A percentile compares a stretch with the other conserved stretches of the same genome.
phyloP scores from a whole-genome alignment of 2,113 vertebrate species.

The Ciconia maguari region DNA sequence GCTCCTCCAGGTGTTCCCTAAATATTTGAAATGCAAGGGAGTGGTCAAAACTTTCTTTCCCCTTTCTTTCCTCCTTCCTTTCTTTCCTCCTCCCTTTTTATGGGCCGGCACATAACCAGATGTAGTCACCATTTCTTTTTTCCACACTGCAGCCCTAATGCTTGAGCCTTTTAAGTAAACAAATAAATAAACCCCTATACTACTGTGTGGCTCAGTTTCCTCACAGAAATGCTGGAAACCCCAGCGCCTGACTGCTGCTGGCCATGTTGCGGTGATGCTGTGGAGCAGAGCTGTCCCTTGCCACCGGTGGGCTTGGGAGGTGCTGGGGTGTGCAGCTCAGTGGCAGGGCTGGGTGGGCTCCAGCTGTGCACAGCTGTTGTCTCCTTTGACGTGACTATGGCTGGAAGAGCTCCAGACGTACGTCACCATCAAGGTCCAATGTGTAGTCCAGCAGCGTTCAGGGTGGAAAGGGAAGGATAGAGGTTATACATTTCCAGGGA shows the following conservation, averaged over 20 bases:
- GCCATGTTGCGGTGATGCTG: rapidly evolving
- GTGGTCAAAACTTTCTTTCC: background rate
- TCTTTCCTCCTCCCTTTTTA: background rate
- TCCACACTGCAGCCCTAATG: background rate
- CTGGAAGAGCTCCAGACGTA: background rate
- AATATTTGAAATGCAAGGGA: background rate
- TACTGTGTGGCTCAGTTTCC: background rate
- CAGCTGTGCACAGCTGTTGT: background rate
- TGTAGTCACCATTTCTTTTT: background rate
- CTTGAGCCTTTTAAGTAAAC: background rate
- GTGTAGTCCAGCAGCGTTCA: background rate
- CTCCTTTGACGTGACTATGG: rapidly evolving
- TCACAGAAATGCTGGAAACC: background rate
- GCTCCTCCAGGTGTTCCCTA: background rate
- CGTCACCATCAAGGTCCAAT: background rate
- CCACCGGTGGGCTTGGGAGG: background rate
- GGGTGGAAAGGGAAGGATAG: background rate
- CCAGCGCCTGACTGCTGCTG: background rate
- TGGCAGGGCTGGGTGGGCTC: rapidly evolving
- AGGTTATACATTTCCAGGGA: background rate
- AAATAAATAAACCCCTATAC: background rate
- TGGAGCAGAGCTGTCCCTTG: background rate
- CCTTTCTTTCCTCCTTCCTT: background rate
- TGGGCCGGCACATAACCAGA: background rate
- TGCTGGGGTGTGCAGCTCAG: background rate